These are phyloP conservation scores for Neolamprologus falcicula DNA, from an alignment of 2,113 vertebrate genomes.

Conservation along the genomic window DNA sequence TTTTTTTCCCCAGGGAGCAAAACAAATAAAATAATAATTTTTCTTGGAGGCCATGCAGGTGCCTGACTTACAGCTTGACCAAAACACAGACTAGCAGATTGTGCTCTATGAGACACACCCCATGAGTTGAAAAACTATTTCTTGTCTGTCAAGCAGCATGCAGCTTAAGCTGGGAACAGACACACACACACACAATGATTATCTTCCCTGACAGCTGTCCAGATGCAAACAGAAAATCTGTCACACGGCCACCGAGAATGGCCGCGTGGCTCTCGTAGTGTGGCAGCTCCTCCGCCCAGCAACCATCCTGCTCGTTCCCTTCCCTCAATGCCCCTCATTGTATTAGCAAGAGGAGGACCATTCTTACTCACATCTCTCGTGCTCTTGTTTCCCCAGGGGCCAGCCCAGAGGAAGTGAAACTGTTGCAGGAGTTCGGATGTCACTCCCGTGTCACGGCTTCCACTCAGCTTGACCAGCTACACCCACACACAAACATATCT, in stretches of 20 bases:
- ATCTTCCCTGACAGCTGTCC: conserved; percentile 28
- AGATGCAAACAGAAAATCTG: conserved; percentile 28
- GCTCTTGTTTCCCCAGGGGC: conserved; percentile 63
- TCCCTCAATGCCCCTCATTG: conserved; percentile 56
- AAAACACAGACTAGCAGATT: not conserved
- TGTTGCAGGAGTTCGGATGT: conserved; percentile 43
- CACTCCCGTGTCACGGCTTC: conserved; percentile 7
- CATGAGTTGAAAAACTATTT: not conserved
- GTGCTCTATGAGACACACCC: not conserved
- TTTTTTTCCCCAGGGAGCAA: not conserved
- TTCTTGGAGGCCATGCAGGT: not conserved
- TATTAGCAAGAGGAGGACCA: conserved; percentile 54
- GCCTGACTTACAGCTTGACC: not conserved
- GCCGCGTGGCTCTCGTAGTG: conserved; percentile 11
- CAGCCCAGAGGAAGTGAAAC: conserved; percentile 47
- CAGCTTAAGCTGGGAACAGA: not conserved
- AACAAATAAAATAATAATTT: not conserved
- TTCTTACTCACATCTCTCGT: conserved; percentile 61
- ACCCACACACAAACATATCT: not conserved
- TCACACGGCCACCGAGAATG: not conserved
- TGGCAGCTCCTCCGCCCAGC: conserved; percentile 38
- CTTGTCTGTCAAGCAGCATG: not conserved
- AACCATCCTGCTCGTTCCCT: conserved; percentile 22
- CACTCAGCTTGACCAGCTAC: not conserved
- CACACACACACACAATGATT: not conserved